Evolutionary conservation across 2,888 invertebrate species (phyloP), one percentile per base, ranked within the genome.

Genomic region (Eupithecia abbreviata): DNA sequence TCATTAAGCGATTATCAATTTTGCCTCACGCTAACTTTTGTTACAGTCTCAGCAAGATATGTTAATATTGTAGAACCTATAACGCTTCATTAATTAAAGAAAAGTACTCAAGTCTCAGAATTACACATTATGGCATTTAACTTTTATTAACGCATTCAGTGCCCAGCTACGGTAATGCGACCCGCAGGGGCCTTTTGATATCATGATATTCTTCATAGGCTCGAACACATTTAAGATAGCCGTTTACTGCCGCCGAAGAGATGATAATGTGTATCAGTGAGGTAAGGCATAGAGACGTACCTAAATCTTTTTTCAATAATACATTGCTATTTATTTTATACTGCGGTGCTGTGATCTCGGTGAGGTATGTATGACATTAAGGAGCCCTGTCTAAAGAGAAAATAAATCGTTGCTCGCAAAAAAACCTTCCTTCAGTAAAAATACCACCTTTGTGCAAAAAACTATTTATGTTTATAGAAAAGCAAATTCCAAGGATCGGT

Each of bases 1-100:
- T 87, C 85, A 87, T 87, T 86, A 85, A 55, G 83, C 82, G 84
- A 81, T 85, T 84, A 82, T 79, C 77, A 79, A 72, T 72, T 81
- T 81, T 82, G 78, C 62, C 18, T 80, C 51, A 69, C 69, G 43
- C 68, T 72, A 69, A 51, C 73, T 18, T 70, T 74, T 43, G 15
- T 62, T 42, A 12, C 30, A 49, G 69, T 13, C 65, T 66, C 66
- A 42, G 5, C 10, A 30, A 62, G 62, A 62, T 58, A 58, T 18
- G 10, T 10, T 30, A 10, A 58, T 10, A 10, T 58, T 58, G 6
- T 58, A 58, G 10, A 58, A 43, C 3, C 4, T 4, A 43, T 7
- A 30, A 30, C 30, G 30, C 30, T 30, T 30, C 30, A 30, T 1
- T 30, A 30, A 30, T 30, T 30, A 30, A 30, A 30, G 30, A 30